These are phyloP conservation scores for Zaprionus capensis DNA, from an alignment of 1,140 invertebrate species.

Conservation along the genomic window DNA sequence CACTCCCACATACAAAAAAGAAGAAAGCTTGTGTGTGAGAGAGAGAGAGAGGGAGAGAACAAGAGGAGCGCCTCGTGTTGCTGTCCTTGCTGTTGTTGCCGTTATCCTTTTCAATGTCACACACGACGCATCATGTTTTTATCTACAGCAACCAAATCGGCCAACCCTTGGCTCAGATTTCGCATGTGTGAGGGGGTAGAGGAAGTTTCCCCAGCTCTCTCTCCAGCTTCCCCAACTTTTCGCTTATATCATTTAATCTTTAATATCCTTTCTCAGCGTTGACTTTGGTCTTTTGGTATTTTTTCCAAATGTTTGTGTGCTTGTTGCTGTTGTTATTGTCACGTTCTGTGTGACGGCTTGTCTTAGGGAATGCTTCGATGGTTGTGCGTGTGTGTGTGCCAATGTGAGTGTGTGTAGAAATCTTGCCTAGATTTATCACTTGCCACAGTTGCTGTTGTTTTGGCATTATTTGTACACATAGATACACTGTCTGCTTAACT, in stretches of 20 bases:
- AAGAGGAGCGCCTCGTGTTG: constrained; percentile 28
- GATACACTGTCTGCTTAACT: constrained; percentile 21
- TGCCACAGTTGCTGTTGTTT: constrained; percentile 63
- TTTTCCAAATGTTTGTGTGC: constrained; percentile 7
- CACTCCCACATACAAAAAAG: constrained; percentile 24
- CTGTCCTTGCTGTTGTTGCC: constrained; percentile 40
- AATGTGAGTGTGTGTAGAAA: constrained; percentile 41
- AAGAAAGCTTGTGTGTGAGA: constrained; percentile 42
- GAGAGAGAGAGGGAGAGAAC: constrained; percentile 5
- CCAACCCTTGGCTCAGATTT: constrained; percentile 72
- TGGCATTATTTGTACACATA: constrained; percentile 51
- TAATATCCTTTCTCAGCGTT: constrained; percentile 80
- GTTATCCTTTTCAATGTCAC: constrained; percentile 81
- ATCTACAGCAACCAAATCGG: constrained; percentile 53
- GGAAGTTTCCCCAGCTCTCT: neutral
- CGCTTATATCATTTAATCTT: constrained; percentile 82
- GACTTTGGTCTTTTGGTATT: constrained; percentile 70
- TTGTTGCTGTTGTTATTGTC: constrained; percentile 60
- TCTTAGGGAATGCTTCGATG: constrained; percentile 45
- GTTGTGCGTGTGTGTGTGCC: constrained; percentile 11
- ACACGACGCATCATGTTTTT: constrained; percentile 66
- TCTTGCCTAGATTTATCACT: constrained; percentile 77
- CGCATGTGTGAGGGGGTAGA: constrained; percentile 22
- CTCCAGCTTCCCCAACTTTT: constrained; percentile 50
- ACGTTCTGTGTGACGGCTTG: constrained; percentile 68